phyloP scores from a whole-genome alignment of 2,113 vertebrate species.

The Anoplopoma fimbria region DNA sequence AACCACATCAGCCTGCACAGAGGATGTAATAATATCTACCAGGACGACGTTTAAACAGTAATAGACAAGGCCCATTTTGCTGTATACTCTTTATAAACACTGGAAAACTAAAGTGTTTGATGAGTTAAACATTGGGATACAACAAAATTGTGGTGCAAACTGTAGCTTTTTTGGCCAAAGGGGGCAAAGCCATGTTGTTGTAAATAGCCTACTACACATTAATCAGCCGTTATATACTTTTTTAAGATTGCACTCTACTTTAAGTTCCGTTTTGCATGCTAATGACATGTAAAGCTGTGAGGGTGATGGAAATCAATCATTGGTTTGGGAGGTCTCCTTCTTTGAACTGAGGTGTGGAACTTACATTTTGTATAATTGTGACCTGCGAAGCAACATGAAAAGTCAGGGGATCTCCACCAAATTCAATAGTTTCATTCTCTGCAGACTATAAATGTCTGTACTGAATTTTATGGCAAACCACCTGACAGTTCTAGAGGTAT shows the following conservation, averaged over 20 bases:
- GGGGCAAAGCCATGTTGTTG: neutral
- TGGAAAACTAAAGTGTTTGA: neutral
- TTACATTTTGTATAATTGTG: neutral
- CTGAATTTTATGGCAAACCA: neutral
- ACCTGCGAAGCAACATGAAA: neutral
- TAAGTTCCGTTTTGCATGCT: neutral
- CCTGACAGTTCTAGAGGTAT: neutral
- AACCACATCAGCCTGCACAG: neutral
- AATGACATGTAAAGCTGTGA: neutral
- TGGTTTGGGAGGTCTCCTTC: neutral
- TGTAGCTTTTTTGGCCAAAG: neutral
- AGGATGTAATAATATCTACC: neutral
- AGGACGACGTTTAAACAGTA: neutral
- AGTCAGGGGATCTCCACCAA: neutral
- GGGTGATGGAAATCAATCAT: neutral
- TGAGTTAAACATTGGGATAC: neutral
- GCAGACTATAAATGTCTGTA: no score
- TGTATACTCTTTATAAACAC: neutral
- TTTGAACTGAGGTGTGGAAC: neutral
- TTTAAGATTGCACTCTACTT: neutral
- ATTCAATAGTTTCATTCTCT: neutral
- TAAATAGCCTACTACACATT: neutral
- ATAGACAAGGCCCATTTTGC: neutral
- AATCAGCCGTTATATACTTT: neutral
- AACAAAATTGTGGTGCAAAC: neutral